Conservation (phyloP, 1,140 invertebrate genomes). For the Camponotus floridanus region DNA sequence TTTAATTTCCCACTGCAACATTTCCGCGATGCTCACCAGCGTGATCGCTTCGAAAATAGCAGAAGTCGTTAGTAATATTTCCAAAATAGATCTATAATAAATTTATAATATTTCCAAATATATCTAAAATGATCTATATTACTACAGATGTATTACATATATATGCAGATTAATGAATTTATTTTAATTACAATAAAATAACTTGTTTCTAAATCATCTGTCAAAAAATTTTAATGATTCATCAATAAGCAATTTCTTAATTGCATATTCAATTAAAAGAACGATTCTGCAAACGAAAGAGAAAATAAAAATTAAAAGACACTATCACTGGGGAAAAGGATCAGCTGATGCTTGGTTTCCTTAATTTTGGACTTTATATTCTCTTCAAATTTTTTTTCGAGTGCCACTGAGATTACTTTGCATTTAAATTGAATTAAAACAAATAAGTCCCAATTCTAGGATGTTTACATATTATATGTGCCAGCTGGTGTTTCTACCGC, state of each 20-base stretch:
- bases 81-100: slow-evolving; percentile 39
- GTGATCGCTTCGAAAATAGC: slow-evolving; percentile 40
- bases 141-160: too few species aligned
- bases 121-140: too few species aligned
- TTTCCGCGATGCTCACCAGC: slow-evolving; percentile 16
- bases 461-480: slow-evolving; percentile 41
- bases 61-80: slow-evolving; percentile 61
- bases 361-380: slow-evolving; percentile 22
- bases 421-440: slow-evolving; percentile 38
- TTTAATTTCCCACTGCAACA: slow-evolving; percentile 68
- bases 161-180: neutral
- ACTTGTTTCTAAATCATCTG: neutral
- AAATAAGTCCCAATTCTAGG: slow-evolving; percentile 28
- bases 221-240: neutral
- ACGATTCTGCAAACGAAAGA: neutral
- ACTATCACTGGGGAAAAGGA: too few species aligned
- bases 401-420: slow-evolving; percentile 24
- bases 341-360: neutral
- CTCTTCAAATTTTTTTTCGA: neutral
- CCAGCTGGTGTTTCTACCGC: slow-evolving; percentile 30
- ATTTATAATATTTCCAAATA: too few species aligned
- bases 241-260: neutral
- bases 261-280: neutral
- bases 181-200: slow-evolving; percentile 20
- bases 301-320: neutral